phyloP scores from a whole-genome alignment of 2,113 vertebrate genomes.

The Verasper variegatus region DNA sequence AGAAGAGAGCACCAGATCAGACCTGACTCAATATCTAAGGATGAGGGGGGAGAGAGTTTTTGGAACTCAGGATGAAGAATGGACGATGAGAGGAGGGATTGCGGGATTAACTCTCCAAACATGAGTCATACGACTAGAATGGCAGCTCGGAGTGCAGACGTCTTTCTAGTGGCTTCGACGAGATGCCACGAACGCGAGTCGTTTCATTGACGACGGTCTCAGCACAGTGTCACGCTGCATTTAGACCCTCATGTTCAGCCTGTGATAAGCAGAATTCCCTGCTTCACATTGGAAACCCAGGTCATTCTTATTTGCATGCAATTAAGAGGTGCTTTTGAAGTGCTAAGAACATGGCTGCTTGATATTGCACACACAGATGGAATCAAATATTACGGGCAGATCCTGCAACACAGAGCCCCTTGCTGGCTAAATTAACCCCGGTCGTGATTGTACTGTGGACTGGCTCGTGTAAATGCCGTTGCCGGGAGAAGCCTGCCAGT shows the following conservation, averaged over 20 bases:
- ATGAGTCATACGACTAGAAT: slow-evolving; percentile 65
- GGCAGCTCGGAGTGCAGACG: slow-evolving; percentile 37
- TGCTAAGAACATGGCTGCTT: slow-evolving; percentile 29
- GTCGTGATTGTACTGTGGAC: slow-evolving; percentile 45
- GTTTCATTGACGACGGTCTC: slow-evolving; percentile 7
- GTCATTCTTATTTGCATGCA: slow-evolving; percentile 68
- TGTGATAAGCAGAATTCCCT: slow-evolving; percentile 25
- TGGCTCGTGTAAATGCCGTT: slow-evolving; percentile 40
- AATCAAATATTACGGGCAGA: slow-evolving; percentile 33
- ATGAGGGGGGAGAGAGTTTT: slow-evolving; percentile 55
- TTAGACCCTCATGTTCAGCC: slow-evolving; percentile 18
- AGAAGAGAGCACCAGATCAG: slow-evolving; percentile 66
- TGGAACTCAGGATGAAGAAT: slow-evolving; percentile 64
- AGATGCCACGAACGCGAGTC: slow-evolving; percentile 34
- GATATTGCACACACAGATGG: slow-evolving; percentile 5
- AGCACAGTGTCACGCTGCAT: neutral
- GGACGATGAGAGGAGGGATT: slow-evolving; percentile 44
- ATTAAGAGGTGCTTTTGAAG: slow-evolving; percentile 54
- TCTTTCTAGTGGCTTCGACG: slow-evolving; percentile 39
- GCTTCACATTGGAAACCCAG: slow-evolving; percentile 52
- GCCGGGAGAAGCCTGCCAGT: slow-evolving; percentile 25
- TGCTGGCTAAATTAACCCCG: slow-evolving; percentile 59
- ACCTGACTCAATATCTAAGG: slow-evolving; percentile 66
- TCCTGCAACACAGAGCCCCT: slow-evolving; percentile 1
- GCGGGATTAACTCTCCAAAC: slow-evolving; percentile 54